phyloP scores from a whole-genome alignment of 92 coral and sea anemone genomes.

The Hydrozoanthus gracilis region DNA sequence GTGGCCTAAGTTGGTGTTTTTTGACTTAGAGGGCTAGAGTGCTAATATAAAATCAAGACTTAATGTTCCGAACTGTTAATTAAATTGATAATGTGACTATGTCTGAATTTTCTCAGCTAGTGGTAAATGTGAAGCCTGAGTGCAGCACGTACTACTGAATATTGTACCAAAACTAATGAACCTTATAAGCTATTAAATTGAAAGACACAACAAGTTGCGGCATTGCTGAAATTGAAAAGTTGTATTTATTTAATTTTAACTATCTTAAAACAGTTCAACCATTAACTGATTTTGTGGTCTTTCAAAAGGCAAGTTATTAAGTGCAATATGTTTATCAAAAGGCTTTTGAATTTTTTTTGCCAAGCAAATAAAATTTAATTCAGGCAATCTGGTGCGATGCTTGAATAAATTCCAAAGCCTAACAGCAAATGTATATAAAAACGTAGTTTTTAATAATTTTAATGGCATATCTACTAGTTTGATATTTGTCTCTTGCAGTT shows the following conservation, averaged over 20 bases:
- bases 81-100: neutral
- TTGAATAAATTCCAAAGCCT: neutral
- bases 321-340: neutral
- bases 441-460: neutral
- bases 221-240: conserved; percentile 3
- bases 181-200: neutral
- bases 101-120: neutral
- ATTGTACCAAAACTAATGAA: neutral
- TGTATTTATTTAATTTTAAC: neutral
- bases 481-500: neutral
- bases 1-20: neutral
- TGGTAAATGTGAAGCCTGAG: neutral
- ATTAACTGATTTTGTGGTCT: conserved; percentile 10
- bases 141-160: neutral
- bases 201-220: conserved; percentile 31
- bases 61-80: neutral
- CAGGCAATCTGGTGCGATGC: neutral
- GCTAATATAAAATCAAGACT: neutral
- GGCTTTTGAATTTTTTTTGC: neutral
- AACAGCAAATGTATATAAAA: neutral
- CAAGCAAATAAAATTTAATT: too few relatives aligned
- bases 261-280: conserved; percentile 3
- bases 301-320: neutral
- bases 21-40: neutral
- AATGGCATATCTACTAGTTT: neutral